phyloP scores from a whole-genome alignment of 2,797 vertebrate species.

The Lutjanus campechanus region DNA sequence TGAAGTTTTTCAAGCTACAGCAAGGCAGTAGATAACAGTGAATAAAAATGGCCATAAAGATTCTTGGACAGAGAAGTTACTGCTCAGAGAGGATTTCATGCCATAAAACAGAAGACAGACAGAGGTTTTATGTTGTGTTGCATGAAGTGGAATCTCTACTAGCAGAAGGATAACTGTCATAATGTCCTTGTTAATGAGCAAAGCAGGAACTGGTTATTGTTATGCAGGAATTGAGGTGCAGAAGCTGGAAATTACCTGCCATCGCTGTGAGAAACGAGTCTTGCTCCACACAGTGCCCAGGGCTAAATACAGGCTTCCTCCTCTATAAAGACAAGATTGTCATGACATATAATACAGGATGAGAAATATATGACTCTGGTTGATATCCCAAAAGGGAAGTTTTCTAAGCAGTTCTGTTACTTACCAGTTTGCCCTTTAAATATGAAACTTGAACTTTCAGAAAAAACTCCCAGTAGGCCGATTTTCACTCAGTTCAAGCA shows the following conservation, averaged over 20 bases:
- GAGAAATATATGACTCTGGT: constrained; percentile 31
- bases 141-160: constrained; percentile 8
- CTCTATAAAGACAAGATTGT: constrained; percentile 33
- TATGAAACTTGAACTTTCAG: constrained; percentile 24
- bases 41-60: not conserved
- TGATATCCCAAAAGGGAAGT: constrained; percentile 21
- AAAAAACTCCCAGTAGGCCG: not conserved
- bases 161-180: constrained; percentile 40
- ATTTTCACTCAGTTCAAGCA: constrained; percentile 21
- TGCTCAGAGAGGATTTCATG: constrained; percentile 1
- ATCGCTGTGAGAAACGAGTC: constrained; percentile 67
- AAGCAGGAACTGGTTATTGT: constrained; percentile 58
- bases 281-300: constrained; percentile 42
- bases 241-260: constrained; percentile 77
- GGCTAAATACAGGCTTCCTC: constrained; percentile 54
- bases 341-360: constrained; percentile 32
- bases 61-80: not conserved
- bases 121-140: constrained; percentile 13
- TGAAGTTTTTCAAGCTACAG: not conserved
- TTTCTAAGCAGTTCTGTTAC: constrained; percentile 21
- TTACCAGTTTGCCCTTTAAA: constrained; percentile 22
- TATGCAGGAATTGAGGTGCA: constrained; percentile 46
- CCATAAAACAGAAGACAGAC: not conserved
- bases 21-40: not conserved
- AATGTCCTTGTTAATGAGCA: constrained; percentile 56